Base-by-base conservation (phyloP, 2,797 vertebrate genomes). In the Paramormyrops hopkinsi region DNA sequence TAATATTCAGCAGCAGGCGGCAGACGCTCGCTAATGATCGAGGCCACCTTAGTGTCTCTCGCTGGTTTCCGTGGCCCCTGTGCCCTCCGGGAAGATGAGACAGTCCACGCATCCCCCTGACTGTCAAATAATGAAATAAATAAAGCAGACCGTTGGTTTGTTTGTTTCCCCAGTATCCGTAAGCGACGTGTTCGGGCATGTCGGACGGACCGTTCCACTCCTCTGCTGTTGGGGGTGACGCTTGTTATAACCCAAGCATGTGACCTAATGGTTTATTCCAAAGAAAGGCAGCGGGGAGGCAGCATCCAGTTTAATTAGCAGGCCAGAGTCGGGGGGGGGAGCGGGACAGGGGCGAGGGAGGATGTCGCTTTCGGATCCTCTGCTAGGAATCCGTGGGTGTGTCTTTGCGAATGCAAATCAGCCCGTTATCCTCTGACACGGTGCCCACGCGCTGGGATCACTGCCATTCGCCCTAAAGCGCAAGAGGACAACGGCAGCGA, bases 371-470 rank as follows among this genome's bases (percentile, higher is more conserved):
- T 41, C 0, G 12, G 33, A 19, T 29, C 29, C 82, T 50, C 2
- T 85, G 2, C 11, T 84, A 0, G 69, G 69, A 4, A 25, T 46
- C 82, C 3, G 44, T 8, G n/a, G 44, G 82, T 51, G 82, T 85
- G n/a, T 85, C 33, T 84, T n/a, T 50, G 79, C 9, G 44, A 12
- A 85, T 85, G 82, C 82, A 51, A 85, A 85, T 85, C n/a, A 51
- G 82, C 8, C 44, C 41, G n/a, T 14, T n/a, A 25, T 5, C n/a
- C 11, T 85, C 44, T 41, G 19, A 19, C n/a, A 4, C n/a, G n/a
- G 6, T 25, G 19, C 69, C 33, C 33, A 12, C 14, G 12, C 69
- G 0, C 4, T 2, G 2, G 12, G 4, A 37, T 7, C 3, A 0
- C 69, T 41, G 69, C 33, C 69, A 7, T 41, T 76, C 19, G 29